A percentile compares a stretch with the other conserved stretches of the same genome.
These are phyloP conservation scores for Gasterosteus nipponicus DNA, from an alignment of 2,113 vertebrate species.

Conservation along the genomic window DNA sequence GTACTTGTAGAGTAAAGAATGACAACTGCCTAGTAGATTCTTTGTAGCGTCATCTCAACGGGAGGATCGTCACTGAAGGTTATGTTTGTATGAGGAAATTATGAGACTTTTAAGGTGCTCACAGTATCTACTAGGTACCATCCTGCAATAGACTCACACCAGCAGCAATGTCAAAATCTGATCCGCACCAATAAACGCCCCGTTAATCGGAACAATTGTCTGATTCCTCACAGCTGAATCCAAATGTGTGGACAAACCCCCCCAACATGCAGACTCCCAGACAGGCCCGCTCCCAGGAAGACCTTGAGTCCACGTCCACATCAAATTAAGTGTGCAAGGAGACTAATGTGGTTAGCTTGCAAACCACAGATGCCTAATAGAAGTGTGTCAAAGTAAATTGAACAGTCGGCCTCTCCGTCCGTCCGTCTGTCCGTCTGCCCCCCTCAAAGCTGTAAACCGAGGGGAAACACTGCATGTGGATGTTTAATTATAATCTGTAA, in stretches of 20 bases:
- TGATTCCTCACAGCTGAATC: neutral
- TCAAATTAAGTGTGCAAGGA: neutral
- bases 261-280: neutral
- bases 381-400: neutral
- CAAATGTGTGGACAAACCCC: neutral
- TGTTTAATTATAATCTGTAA: neutral
- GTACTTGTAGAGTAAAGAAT: neutral
- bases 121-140: neutral
- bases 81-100: neutral
- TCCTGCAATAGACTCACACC: neutral
- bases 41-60: neutral
- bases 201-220: neutral
- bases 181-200: neutral
- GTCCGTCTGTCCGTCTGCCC: no score
- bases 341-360: neutral
- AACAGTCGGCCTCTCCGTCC: neutral
- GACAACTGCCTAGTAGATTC: neutral
- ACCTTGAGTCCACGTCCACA: neutral
- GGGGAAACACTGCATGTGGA: neutral
- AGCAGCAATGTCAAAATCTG: neutral
- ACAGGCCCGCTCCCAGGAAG: neutral
- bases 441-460: no score
- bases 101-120: neutral
- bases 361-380: neutral
- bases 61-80: neutral